Evolutionary conservation across 2,113 vertebrate genomes (phyloP).

Genomic region (Gracilinanus agilis): DNA sequence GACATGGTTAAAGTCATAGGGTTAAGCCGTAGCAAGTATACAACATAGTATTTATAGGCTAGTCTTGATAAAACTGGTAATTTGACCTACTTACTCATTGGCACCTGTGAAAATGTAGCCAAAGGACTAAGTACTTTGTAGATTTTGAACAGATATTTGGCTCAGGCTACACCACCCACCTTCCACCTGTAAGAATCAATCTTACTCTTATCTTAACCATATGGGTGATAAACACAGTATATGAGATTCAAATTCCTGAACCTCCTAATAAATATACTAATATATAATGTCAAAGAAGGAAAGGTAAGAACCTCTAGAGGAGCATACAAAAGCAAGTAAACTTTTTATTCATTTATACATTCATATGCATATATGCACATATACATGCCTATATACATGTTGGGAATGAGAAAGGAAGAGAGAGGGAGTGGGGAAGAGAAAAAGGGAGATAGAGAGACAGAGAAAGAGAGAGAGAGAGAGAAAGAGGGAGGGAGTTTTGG

Average conservation of each 20-base stretch:
- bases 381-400: no score
- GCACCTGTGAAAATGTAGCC: background rate
- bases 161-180: background rate
- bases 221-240: background rate
- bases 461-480: no score
- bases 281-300: background rate
- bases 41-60: constrained; percentile 6
- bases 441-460: no score
- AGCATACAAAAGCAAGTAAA: background rate
- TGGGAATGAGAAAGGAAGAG: no score
- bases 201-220: background rate
- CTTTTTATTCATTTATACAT: background rate
- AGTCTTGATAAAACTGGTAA: background rate
- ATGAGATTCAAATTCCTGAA: background rate
- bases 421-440: no score
- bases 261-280: constrained; percentile 26
- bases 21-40: background rate
- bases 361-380: background rate
- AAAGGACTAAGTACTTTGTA: background rate
- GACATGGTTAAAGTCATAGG: constrained; percentile 22
- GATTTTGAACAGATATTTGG: background rate
- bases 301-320: background rate
- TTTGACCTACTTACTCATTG: background rate
- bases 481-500: no score
- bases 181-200: background rate